Evolutionary conservation across 2,888 invertebrate species (phyloP), one percentile per base, ranked within the genome.

Genomic region (Electrophaes corylata): DNA sequence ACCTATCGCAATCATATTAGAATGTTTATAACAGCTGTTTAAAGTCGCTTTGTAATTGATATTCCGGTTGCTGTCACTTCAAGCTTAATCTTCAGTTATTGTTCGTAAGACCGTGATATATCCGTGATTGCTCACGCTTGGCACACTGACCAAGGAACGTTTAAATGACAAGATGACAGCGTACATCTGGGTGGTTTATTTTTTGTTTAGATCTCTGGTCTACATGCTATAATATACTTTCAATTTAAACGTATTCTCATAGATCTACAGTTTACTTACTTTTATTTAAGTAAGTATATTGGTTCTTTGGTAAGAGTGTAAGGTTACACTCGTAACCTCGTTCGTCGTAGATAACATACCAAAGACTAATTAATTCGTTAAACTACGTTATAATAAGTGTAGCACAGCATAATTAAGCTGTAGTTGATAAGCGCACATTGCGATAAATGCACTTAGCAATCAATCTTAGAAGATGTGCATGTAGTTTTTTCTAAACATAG

Each of bases 71-170:
- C 37, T 61, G 63, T 66, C 57, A 47, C 54, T 35, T 57, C 50
- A 59, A 58, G 50, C 46, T 48, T 61, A 65, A 65, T 63, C 59
- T 61, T 56, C 44, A 69, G 51, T 74, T 71, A 73, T 71, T 74
- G 69, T 67, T 62, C 64, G 69, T 70, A 70, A 64, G 67, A 68
- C 65, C 66, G 68, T 71, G 71, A 64, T 71, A 70, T 72, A 71
- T 69, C 68, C 64, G 70, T 74, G 77, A 80, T 78, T 76, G 74
- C 81, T 78, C 79, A 81, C 79, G 81, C 74, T 72, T 76, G 81
- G 76, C 85, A 82, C 69, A 84, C 83, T 85, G 79, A 83, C 83
- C 84, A 80, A 65, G 74, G 73, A 70, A 71, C 65, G 73, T 71
- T 69, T 68, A 73, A 66, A 73, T 74, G 78, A 79, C 77, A 71